Evolutionary conservation across 2,797 vertebrate genomes (phyloP), one percentile per base, ranked within the genome.

Genomic region (Clarias pachynema): DNA sequence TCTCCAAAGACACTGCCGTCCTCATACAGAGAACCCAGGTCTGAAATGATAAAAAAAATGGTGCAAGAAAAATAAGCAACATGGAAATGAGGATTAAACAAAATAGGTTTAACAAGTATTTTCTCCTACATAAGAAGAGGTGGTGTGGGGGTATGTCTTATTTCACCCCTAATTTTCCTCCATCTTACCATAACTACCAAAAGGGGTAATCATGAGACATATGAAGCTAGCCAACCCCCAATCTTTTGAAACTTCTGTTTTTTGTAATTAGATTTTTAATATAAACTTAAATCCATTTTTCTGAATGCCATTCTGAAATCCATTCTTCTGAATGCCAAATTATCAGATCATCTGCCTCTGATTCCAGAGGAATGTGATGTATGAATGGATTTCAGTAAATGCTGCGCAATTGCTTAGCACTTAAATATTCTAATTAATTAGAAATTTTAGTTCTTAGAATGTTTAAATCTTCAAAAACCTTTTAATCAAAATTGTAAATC

Each of bases 1-100:
- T 95, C 90, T 34, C 95, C 96, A 84, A 93, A 95, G 80, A 96
- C 89, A 2, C 95, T 95, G 34, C 92, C 89, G 1, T 95, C 90
- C 84, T 95, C 95, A 0, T 93, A 14, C 12, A 92, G n/a, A 1
- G 93, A 91, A 29, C 93, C 93, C 87, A 93, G 73, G 89, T 96
- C 96, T 96, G 91, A 74, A 89, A 89, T 18, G 84, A 88, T 3
- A 53, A 91, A 70, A 60, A 60, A 70, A 60, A 60, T 16, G 88
- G 57, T 12, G 74, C 15, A 65, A 74, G 9, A 65, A 53, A 53
- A 53, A 53, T 53, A 53, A 53, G 34, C 5, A 74, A 34, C 26
- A 80, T 0, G 66, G 34, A 81, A 72, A 77, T 20, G 7, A 53
- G 34, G 72, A 62, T 40, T 37, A 16, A 24, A 34, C 37, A 7